phyloP scores from a whole-genome alignment of 2,888 invertebrate genomes.

The Tethea ocularis region DNA sequence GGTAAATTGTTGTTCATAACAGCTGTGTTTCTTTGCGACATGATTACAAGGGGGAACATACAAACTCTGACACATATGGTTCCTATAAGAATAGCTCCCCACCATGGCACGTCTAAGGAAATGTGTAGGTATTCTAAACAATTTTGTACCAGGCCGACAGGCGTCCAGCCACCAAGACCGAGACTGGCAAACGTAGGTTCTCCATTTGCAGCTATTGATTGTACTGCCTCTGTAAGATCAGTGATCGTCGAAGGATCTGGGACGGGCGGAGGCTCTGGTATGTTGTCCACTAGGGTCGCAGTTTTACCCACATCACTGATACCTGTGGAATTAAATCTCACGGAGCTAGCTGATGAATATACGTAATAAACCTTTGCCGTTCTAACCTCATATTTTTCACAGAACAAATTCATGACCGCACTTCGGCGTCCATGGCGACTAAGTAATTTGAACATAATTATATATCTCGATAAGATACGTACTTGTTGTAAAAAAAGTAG shows the following conservation, averaged over 20 bases:
- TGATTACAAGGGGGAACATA: constrained; percentile 93
- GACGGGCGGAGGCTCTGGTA: constrained; percentile 77
- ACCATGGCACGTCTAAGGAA: constrained; percentile 95
- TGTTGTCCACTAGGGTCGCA: constrained; percentile 54
- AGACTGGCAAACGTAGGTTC: constrained; percentile 92
- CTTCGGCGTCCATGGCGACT: constrained; percentile 69
- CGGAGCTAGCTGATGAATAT: constrained; percentile 65
- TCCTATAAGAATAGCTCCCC: constrained; percentile 92
- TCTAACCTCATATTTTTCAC: constrained; percentile 78
- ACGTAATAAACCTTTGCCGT: constrained; percentile 72
- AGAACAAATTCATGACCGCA: constrained; percentile 65
- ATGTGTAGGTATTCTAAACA: constrained; percentile 93
- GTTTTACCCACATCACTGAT: constrained; percentile 55
- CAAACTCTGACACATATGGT: constrained; percentile 89
- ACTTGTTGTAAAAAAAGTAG: constrained; percentile 6
- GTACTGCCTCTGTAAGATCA: constrained; percentile 64
- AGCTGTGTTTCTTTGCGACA: constrained; percentile 91
- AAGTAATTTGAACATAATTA: constrained; percentile 73
- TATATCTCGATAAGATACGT: neutral
- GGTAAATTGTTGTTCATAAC: constrained; percentile 94
- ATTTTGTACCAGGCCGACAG: constrained; percentile 92
- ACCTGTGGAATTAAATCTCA: constrained; percentile 67
- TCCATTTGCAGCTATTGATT: constrained; percentile 79
- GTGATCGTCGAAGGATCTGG: constrained; percentile 61
- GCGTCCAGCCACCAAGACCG: constrained; percentile 93